Evolutionary conservation across 2,113 vertebrate genomes (phyloP).

Genomic region (Heterochromis multidens): DNA sequence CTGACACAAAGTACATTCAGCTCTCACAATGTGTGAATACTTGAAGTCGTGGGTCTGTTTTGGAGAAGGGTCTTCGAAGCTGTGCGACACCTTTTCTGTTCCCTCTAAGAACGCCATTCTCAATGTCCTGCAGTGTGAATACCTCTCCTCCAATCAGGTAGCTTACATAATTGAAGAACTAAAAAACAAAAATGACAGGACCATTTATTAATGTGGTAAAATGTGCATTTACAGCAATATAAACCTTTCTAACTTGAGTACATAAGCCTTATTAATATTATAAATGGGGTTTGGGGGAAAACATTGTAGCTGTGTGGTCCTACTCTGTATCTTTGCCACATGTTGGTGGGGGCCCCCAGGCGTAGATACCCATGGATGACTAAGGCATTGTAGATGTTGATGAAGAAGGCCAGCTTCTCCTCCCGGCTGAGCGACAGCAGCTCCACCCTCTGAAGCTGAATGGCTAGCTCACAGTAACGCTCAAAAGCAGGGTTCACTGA

Average conservation of each 20-base stretch:
- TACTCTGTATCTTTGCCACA: slow-evolving; percentile 81
- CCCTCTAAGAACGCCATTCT: slow-evolving; percentile 78
- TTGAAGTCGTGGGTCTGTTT: slow-evolving; percentile 76
- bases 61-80: slow-evolving; percentile 76
- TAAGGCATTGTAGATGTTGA: slow-evolving; percentile 81
- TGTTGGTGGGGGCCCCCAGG: slow-evolving; percentile 74
- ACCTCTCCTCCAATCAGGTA: slow-evolving; percentile 82
- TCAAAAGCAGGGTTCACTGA: slow-evolving; percentile 64
- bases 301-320: background rate
- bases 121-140: slow-evolving; percentile 80
- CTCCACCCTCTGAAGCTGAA: slow-evolving; percentile 78
- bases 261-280: background rate
- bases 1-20: background rate
- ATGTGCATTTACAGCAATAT: no score
- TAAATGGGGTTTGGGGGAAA: background rate
- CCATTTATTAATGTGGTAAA: background rate
- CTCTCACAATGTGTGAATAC: slow-evolving; percentile 28
- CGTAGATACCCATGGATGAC: slow-evolving; percentile 78
- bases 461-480: slow-evolving; percentile 72
- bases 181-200: background rate
- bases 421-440: slow-evolving; percentile 72
- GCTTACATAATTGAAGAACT: slow-evolving; percentile 84
- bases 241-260: background rate
- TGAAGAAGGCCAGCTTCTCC: slow-evolving; percentile 82
- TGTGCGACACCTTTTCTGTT: slow-evolving; percentile 79